Evolutionary conservation across 1,140 invertebrate species (phyloP), one percentile per base, ranked within the genome.

Genomic region (Diabrotica virgifera): DNA sequence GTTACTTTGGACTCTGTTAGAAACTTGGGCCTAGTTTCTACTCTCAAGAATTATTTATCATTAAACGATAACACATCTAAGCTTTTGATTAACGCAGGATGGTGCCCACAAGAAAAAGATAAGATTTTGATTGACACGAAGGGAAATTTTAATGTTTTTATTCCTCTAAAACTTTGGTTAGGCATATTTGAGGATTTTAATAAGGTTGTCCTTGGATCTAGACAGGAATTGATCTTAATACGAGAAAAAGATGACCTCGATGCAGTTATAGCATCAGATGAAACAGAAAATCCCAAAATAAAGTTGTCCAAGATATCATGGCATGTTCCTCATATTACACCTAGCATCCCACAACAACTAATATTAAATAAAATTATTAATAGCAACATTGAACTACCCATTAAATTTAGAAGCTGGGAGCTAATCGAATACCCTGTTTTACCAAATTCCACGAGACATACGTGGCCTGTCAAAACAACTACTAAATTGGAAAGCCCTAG

Each of bases 141-240:
- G 0, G 3, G 52, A 0, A 53, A 14, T 53, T 53, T 53, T 53
- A 0, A 53, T 53, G 3, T 11, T 46, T 46, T 6, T 53, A 14
- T 53, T n/a, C n/a, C n/a, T n/a, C n/a, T n/a, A n/a, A n/a, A n/a
- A n/a, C n/a, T n/a, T 6, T 50, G 40, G 40, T 6, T 50, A 50
- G 40, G 40, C 40, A 7, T 50, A 7, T 50, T 50, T 50, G 40
- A 50, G 11, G 40, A 50, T 11, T 50, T 50, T 11, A 50, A 11
- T 7, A 50, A 50, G 11, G 6, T 50, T 7, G 11, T 50, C 40
- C 6, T 50, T 7, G 11, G 11, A 7, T 7, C 11, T 6, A 79
- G 80, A 71, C 80, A 81, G 71, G 79, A 82, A 70, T 60, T 82
- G 12, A 74, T 82, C 70, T 66, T 82, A 35, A 76, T 76, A 35